Conservation (phyloP, 2,797 vertebrate species). For the Crossoptilon crossoptilon region DNA sequence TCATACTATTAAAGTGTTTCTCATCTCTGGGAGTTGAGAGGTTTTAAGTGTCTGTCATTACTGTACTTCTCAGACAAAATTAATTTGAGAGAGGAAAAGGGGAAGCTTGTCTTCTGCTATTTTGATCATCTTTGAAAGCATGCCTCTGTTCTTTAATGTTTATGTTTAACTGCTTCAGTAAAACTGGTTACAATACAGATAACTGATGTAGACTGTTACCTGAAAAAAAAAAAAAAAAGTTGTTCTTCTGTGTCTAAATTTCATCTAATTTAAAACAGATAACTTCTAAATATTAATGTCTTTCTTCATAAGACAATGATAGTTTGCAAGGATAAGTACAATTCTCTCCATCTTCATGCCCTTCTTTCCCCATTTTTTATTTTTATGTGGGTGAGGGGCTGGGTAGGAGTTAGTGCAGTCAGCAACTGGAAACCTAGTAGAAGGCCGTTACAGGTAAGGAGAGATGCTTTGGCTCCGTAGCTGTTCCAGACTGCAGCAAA, state of each 20-base stretch:
- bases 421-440: not conserved
- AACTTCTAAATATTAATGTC: not conserved
- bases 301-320: not conserved
- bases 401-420: not conserved
- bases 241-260: not conserved
- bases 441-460: conserved; percentile 1
- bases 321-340: not conserved
- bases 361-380: not conserved
- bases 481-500: not conserved
- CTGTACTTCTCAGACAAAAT: not conserved
- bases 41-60: not conserved
- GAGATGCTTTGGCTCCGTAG: not conserved
- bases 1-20: not conserved
- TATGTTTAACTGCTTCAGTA: not conserved
- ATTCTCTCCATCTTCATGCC: not conserved
- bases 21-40: not conserved
- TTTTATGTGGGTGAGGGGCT: not conserved
- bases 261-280: not conserved
- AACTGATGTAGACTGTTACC: not conserved
- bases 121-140: not conserved
- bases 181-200: not conserved
- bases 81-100: not conserved
- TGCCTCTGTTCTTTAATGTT: not conserved
- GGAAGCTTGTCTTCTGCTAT: not conserved
- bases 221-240: not conserved